Evolutionary conservation across 2,113 vertebrate genomes (phyloP), one percentile per base, ranked within the genome.

Genomic region (Engraulis encrasicolus): DNA sequence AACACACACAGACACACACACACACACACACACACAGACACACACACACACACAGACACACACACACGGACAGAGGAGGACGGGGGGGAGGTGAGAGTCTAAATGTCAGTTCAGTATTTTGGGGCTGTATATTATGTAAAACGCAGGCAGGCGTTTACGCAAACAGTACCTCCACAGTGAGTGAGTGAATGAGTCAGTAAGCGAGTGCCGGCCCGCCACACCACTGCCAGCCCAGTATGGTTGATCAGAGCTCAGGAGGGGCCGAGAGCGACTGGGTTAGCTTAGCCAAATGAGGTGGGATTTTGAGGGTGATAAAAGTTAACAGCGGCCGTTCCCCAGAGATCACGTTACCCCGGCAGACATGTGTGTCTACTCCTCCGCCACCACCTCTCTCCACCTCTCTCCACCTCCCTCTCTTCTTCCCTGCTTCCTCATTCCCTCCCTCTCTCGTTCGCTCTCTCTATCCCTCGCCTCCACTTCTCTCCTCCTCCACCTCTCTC

Each of bases 251-350:
- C 66, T 17, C 11, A 14, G 66, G 34, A 23, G 34, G 66, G 66
- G 14, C 31, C n/a, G 17, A 31, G 66, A 34, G 11, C 4, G 23
- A 34, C 66, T 74, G 27, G 27, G 66, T 74, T 74, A 74, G 66
- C 66, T 74, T 74, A 86, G 88, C 92, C 84, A 89, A 90, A 88
- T 81, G 85, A 89, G 89, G 58, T 77, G 91, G 92, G 89, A 91
- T 91, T 94, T 94, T 93, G 91, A 74, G 90, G 89, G 89, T 92
- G 91, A 93, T 95, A 94, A 93, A 93, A 93, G 89, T 92, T 94
- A 93, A 92, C 89, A 88, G 90, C 86, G 87, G 91, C 92, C 88
- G 89, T 90, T 89, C 91, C 91, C 89, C 83, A 82, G 89, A 92
- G 91, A 93, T 93, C 90, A 61, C 87, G 91, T 95, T 94, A 93